Percentiles rank a stretch among this genome's conserved stretches.
Conservation (phyloP, 2,797 vertebrate genomes). For the Pseudochromis fuscus region DNA sequence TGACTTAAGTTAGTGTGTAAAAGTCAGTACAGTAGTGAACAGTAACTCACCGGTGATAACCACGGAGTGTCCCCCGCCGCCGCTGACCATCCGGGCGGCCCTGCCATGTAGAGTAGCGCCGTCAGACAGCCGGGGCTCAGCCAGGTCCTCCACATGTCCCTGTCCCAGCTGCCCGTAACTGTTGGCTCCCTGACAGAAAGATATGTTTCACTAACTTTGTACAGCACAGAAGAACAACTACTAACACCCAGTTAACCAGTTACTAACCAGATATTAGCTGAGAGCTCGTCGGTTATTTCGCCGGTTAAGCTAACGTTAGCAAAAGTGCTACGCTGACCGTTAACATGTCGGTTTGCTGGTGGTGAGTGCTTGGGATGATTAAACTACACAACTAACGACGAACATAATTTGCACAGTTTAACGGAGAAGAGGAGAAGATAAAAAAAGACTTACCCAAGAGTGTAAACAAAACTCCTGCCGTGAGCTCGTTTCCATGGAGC, state of each 20-base stretch:
- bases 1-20: background rate
- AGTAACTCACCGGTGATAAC: conserved; percentile 85
- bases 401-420: background rate
- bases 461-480: conserved; percentile 66
- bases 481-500: conserved; percentile 74
- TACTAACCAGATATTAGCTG: no score
- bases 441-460: conserved; percentile 81
- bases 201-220: background rate
- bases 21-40: background rate
- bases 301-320: conserved; percentile 46
- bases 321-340: background rate
- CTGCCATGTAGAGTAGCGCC: conserved; percentile 62
- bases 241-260: accelerated
- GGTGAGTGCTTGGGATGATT: background rate
- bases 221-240: background rate
- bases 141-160: conserved; percentile 88
- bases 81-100: conserved; percentile 78
- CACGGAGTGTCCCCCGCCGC: conserved; percentile 92
- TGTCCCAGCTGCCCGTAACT: conserved; percentile 94
- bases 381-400: background rate
- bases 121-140: conserved; percentile 79
- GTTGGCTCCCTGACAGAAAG: conserved; percentile 90
- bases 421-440: no score
- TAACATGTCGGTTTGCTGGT: background rate
- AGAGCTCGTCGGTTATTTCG: background rate